A percentile compares a stretch with the other conserved stretches of the same genome.
These are phyloP conservation scores for Colius striatus DNA, from an alignment of 2,113 vertebrate genomes.

Conservation along the genomic window DNA sequence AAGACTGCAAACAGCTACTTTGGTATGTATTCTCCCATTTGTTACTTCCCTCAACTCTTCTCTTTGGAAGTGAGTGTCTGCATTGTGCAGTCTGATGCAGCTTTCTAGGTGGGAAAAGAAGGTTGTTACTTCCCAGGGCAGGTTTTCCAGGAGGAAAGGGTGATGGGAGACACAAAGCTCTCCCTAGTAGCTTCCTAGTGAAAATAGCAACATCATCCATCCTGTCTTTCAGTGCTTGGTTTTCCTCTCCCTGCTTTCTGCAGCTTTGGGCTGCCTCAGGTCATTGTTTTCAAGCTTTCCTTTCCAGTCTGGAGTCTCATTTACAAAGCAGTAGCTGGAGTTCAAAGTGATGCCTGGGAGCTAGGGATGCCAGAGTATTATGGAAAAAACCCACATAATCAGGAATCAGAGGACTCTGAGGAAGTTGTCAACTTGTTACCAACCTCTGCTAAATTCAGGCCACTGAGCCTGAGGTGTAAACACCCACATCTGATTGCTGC, in stretches of 20 bases:
- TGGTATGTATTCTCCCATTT: neutral
- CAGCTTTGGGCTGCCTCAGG: slow-evolving; percentile 3
- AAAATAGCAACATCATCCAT: neutral
- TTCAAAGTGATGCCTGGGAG: slow-evolving; percentile 53
- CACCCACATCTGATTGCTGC: neutral
- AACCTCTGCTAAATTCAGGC: slow-evolving; percentile 38
- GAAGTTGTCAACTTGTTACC: slow-evolving; percentile 19
- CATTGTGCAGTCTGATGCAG: accelerated
- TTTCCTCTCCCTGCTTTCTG: neutral
- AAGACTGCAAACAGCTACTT: neutral
- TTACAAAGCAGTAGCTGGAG: slow-evolving; percentile 34
- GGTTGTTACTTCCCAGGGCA: neutral
- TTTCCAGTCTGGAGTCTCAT: slow-evolving; percentile 29
- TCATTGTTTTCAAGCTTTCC: slow-evolving; percentile 39
- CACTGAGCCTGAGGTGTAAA: slow-evolving; percentile 37
- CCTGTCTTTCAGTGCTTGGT: neutral
- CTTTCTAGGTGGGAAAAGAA: neutral
- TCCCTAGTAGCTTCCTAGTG: neutral
- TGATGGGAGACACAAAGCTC: accelerated
- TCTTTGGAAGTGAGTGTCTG: accelerated
- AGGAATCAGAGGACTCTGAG: neutral
- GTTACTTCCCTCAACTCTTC: neutral
- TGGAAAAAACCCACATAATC: neutral
- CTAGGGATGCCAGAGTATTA: neutral
- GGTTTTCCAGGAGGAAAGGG: neutral